Evolutionary conservation across 1,140 invertebrate species (phyloP), one percentile per base, ranked within the genome.

Genomic region (Eubasilissa regina): DNA sequence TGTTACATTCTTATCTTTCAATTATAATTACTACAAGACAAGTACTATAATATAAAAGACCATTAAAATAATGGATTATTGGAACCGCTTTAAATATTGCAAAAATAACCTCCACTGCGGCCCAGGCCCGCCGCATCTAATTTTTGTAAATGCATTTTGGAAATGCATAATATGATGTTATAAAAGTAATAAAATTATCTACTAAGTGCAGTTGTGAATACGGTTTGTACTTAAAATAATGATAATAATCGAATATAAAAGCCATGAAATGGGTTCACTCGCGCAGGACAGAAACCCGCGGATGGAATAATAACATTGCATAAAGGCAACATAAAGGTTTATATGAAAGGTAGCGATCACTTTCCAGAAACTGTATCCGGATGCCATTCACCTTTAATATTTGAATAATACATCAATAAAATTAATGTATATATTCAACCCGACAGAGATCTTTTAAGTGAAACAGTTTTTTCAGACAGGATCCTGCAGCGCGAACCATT

Each of bases 161-260:
- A 82, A 82, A 82, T 82, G 78, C 81, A 82, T 82, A 80, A 82
- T 74, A 82, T 82, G 76, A 80, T 82, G 78, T 82, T 78, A 82
- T 82, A 82, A 82, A 82, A 80, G 81, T 82, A 82, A 82, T 82
- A 82, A 82, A 82, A 82, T 80, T 77, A 82, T 80, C 75, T 75
- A 82, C 78, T 77, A 82, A 82, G 75, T 60, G 78, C 73, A 80
- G 68, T 82, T 80, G 78, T 68, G 75, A 80, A 80, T 76, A 82
- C 56, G 64, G 80, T 80, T 80, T 58, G 78, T 48, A 66, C 78
- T 82, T 82, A 78, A 78, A 55, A 77, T 82, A 82, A 82, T 80
- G 78, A 80, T 77, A 72, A 82, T 82, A 82, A 77, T 80, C 75
- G 72, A 17, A 75, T 6, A 75, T 80, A 80, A 77, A 82, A 55